Evolutionary conservation across 2,888 invertebrate genomes (phyloP).

Genomic region (Hedychridium roseum): DNA sequence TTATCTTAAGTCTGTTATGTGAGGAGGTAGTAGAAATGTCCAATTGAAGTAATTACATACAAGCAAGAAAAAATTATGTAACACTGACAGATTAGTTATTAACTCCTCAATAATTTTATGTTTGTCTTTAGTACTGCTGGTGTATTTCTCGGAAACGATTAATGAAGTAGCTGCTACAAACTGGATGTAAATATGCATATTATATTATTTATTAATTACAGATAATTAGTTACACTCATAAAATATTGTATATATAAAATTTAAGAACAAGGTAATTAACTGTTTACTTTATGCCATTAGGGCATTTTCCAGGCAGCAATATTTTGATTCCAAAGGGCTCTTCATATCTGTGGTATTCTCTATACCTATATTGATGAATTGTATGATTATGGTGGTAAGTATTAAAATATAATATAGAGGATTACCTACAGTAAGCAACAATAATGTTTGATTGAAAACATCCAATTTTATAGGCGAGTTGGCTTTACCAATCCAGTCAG

Average conservation of each 20-base stretch:
- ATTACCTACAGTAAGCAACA: neutral
- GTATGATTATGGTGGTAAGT: slow-evolving; percentile 94
- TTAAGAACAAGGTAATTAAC: neutral
- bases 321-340: slow-evolving; percentile 92
- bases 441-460: slow-evolving; percentile 3
- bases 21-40: slow-evolving; percentile 7
- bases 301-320: slow-evolving; percentile 88
- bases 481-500: slow-evolving; percentile 89
- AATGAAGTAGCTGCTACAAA: slow-evolving; percentile 89
- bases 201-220: slow-evolving; percentile 12
- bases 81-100: too few species aligned
- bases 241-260: slow-evolving; percentile 4
- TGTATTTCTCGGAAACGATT: slow-evolving; percentile 89
- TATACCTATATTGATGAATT: slow-evolving; percentile 90
- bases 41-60: too few species aligned
- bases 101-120: too few species aligned
- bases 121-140: slow-evolving; percentile 73
- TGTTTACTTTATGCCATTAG: too few species aligned
- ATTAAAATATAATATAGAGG: slow-evolving; percentile 9
- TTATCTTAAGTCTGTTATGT: slow-evolving; percentile 7
- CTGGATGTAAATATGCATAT: slow-evolving; percentile 71
- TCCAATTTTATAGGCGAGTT: slow-evolving; percentile 79
- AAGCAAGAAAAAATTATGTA: too few species aligned
- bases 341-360: slow-evolving; percentile 95
- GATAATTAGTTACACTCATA: slow-evolving; percentile 3